These are phyloP conservation scores for Antitype chi DNA, from an alignment of 2,888 invertebrate genomes.

Conservation along the genomic window DNA sequence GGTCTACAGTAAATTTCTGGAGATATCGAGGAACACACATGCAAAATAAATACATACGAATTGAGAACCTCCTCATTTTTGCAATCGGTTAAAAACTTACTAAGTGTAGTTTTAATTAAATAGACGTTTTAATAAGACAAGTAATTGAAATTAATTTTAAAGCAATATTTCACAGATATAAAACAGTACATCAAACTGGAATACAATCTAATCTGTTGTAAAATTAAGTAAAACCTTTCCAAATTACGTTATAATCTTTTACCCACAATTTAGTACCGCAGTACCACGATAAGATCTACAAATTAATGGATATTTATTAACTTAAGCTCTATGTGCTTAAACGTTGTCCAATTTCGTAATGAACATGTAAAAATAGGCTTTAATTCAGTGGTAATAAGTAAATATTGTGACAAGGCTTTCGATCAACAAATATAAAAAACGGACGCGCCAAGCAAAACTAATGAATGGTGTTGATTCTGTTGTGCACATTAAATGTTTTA, in stretches of 20 bases:
- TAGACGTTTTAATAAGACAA: too few species aligned
- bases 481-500: too few species aligned
- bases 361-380: background rate
- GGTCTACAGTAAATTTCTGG: too few species aligned
- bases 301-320: conserved; percentile 45
- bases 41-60: too few species aligned
- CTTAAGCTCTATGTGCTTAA: background rate
- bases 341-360: conserved; percentile 1
- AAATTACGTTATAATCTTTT: conserved; percentile 45
- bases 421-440: background rate
- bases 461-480: too few species aligned
- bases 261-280: conserved; percentile 25
- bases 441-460: background rate
- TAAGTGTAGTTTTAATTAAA: too few species aligned
- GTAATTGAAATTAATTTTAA: too few species aligned
- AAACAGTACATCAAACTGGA: background rate
- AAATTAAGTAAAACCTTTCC: conserved; percentile 44
- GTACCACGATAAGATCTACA: conserved; percentile 37
- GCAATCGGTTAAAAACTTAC: too few species aligned
- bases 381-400: background rate
- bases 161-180: conserved; percentile 19
- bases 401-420: background rate
- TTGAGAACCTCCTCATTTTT: too few species aligned
- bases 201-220: conserved; percentile 39
- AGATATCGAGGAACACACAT: too few species aligned